Evolutionary conservation across 2,888 invertebrate species (phyloP).

Genomic region (Cantharis lateralis): DNA sequence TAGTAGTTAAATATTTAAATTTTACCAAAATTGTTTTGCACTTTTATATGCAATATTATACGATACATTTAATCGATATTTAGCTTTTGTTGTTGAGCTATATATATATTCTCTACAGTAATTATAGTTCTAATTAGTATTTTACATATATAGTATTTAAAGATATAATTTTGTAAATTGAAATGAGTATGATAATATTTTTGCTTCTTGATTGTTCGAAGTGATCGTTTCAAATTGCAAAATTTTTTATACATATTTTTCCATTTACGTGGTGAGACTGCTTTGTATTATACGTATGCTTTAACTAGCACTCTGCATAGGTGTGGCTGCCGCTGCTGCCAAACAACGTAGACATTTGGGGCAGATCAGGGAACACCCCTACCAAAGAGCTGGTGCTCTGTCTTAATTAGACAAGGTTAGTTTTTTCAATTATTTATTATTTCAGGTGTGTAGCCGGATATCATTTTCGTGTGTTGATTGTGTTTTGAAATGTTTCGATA

Average conservation of each 20-base stretch:
- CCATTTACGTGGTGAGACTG: constrained; percentile 32
- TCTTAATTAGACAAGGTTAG: constrained; percentile 58
- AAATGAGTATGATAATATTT: constrained; percentile 1
- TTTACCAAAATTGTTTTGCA: not conserved
- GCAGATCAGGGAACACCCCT: constrained; percentile 95
- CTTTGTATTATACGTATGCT: constrained; percentile 35
- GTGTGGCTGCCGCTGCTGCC: constrained; percentile 82
- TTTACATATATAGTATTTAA: constrained; percentile 15
- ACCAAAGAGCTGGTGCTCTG: constrained; percentile 93
- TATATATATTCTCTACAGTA: constrained; percentile 6
- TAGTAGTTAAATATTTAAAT: not conserved
- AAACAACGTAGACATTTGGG: constrained; percentile 82
- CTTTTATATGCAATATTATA: not conserved
- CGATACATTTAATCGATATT: not conserved
- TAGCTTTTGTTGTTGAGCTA: constrained; percentile 22
- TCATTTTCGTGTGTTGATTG: constrained; percentile 26
- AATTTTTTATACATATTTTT: constrained; percentile 21
- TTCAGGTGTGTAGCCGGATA: constrained; percentile 38
- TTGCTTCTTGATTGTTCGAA: not conserved
- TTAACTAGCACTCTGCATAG: constrained; percentile 58
- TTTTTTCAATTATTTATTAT: constrained; percentile 40
- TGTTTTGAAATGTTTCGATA: constrained; percentile 31
- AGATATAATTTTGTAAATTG: constrained; percentile 12
- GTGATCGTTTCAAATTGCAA: constrained; percentile 10
- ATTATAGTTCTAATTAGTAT: constrained; percentile 1